phyloP scores from a whole-genome alignment of 2,113 vertebrate genomes.

The Boulengeromyrus knoepffleri region DNA sequence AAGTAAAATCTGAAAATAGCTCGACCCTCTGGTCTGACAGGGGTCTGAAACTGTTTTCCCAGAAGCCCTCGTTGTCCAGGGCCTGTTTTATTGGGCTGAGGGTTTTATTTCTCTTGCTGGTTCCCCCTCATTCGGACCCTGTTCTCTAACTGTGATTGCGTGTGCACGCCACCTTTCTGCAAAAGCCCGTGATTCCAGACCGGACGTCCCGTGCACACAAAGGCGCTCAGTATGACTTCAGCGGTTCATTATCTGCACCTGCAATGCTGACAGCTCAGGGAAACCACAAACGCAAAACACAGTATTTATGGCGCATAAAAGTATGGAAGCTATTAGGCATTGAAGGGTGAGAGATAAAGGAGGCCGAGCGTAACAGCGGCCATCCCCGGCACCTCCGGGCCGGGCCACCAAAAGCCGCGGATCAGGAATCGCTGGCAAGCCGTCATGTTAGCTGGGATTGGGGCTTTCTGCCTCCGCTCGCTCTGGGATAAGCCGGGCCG shows the following conservation, averaged over 20 bases:
- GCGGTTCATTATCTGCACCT: not conserved
- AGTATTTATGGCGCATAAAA: not conserved
- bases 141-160: not conserved
- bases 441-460: not conserved
- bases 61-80: not conserved
- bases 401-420: not conserved
- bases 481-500: not conserved
- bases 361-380: not conserved
- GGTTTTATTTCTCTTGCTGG: not conserved
- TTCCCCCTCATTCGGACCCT: not conserved
- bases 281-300: not conserved
- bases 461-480: not conserved
- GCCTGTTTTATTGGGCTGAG: not conserved
- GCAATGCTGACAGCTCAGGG: not conserved
- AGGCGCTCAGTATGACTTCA: not conserved
- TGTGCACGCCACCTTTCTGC: not conserved
- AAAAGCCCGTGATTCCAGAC: not conserved
- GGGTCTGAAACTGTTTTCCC: not conserved
- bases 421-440: not conserved
- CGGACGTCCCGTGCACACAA: not conserved
- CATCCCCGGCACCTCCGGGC: not conserved
- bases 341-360: not conserved
- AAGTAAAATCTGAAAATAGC: not conserved
- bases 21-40: not conserved
- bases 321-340: not conserved